Evolutionary conservation across 2,888 invertebrate species (phyloP).

Genomic region (Pollenia griseotomentosa): DNA sequence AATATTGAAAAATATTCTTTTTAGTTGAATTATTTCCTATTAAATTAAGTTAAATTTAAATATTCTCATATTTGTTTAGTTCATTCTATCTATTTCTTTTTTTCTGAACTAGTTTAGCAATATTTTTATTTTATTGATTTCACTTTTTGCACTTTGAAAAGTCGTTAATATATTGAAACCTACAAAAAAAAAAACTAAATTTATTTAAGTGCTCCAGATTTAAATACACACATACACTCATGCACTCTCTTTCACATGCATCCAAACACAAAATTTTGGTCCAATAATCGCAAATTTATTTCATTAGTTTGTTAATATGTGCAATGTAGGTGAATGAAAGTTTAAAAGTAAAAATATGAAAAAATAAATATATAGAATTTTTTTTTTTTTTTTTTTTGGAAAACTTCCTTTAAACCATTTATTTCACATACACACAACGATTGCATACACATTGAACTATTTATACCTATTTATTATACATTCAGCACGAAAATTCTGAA

Average conservation of each 20-base stretch:
- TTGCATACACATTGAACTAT: background rate
- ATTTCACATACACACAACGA: background rate
- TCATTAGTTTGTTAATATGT: conserved; percentile 61
- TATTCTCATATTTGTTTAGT: background rate
- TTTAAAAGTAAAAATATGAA: conserved; percentile 37
- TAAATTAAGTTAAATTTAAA: conserved; percentile 23
- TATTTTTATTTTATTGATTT: conserved; percentile 38
- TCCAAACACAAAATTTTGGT: background rate
- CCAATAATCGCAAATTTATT: conserved; percentile 69
- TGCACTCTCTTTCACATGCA: background rate
- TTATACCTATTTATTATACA: background rate
- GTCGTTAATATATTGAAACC: conserved; percentile 2
- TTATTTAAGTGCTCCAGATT: conserved; percentile 39
- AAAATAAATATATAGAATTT: background rate
- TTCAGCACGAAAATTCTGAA: background rate
- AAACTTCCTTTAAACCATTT: conserved; percentile 16
- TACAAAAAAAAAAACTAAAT: conserved; percentile 11
- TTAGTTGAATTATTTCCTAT: background rate
- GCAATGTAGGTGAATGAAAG: conserved; percentile 55
- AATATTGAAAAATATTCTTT: background rate
- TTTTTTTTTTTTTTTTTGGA: background rate
- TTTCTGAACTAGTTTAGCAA: too few species aligned
- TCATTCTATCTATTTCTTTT: background rate
- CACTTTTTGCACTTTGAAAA: conserved; percentile 41
- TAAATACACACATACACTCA: background rate